Base-by-base conservation (phyloP, 2,113 vertebrate species). In the Corydoras maculifer region DNA sequence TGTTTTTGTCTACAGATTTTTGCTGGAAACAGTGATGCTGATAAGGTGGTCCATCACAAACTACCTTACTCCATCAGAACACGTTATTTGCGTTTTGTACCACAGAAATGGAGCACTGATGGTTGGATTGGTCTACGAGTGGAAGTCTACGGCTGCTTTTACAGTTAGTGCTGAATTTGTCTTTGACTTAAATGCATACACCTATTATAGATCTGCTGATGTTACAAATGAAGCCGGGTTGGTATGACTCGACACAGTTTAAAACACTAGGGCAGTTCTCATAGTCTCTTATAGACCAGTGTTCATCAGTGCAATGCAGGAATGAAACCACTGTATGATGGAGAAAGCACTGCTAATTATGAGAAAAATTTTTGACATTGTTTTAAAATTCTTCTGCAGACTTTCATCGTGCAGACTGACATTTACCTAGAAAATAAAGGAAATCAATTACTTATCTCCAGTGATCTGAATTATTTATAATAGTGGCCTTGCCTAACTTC, bases 101-200 rank as follows among this genome's bases (percentile, higher is more conserved):
- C 93, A 0, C 75, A 89, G 62, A 83, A 84, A 31, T 94, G 92
- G 92, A 94, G 86, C 25, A 69, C 65, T 0, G 82, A 58, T 11
- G 91, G 92, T 0, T 83, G 76, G 70, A 90, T 93, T 9, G 92
- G 92, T 53, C 86, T 94, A 79, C 80, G 92, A 60, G 88, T 93
- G 3, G 93, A 93, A 65, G 90, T 87, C 49, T 93, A 93, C 0
- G 93, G 92, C 60, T 94, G 93, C 64, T 81, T 89, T n/a, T 94
- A 94, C 31, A 94, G 92, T 94, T 86, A 93, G 92, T 92, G 62
- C 0, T 5, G 7, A 59, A 32, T 63, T 15, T 12, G 12, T 12
- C 31, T 60, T 25, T n/a, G 13, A 55, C 30, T 53, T 2, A 32
- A 1, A 68, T 30, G 18, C 65, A 57, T 31, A n/a, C 65, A 15